phyloP scores from a whole-genome alignment of 2,113 vertebrate species.

The Halcyon senegalensis region DNA sequence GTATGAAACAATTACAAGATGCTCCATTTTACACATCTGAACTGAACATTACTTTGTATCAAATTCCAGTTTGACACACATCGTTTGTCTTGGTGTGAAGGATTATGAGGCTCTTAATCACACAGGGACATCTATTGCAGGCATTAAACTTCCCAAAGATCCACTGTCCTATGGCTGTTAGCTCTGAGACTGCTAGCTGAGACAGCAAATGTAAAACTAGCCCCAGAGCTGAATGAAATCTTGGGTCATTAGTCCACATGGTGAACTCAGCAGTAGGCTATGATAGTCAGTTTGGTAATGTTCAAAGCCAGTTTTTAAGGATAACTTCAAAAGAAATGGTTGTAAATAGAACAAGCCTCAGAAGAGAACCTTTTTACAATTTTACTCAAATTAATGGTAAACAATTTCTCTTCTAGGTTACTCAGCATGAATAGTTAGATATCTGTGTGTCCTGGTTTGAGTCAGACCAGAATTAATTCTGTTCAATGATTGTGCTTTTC shows the following conservation, averaged over 20 bases:
- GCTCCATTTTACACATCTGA: not conserved
- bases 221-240: not conserved
- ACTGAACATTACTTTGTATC: not conserved
- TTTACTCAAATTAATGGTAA: not conserved
- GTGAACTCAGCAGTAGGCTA: not conserved
- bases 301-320: not conserved
- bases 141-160: not conserved
- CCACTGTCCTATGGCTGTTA: not conserved
- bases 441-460: too few relatives aligned
- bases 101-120: not conserved
- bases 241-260: not conserved
- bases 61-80: not conserved
- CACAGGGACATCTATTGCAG: not conserved
- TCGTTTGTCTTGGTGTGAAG: accelerated
- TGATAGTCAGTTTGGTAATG: not conserved
- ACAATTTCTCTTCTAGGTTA: not conserved
- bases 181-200: not conserved
- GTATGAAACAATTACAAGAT: not conserved
- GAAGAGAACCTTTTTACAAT: not conserved
- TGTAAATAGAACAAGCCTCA: not conserved
- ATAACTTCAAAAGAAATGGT: not conserved
- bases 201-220: not conserved
- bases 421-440: not conserved
- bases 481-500: too few relatives aligned
- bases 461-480: too few relatives aligned